These are phyloP conservation scores for Blastobasis lacticolella DNA, from an alignment of 2,888 invertebrate species.

Conservation along the genomic window DNA sequence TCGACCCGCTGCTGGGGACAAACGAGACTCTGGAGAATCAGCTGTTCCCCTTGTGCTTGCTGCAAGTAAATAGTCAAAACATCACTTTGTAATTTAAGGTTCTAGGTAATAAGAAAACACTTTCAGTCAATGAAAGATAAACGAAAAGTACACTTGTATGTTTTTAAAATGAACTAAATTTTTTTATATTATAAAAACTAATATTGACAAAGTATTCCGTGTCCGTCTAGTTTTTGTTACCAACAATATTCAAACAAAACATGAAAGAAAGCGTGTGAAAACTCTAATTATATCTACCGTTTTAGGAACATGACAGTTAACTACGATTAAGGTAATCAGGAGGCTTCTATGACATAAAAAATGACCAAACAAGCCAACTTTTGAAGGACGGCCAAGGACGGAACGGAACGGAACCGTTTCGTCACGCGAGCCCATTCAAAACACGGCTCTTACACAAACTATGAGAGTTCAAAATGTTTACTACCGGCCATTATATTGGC, in stretches of 20 bases:
- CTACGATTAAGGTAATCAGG: no score
- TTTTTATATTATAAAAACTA: background rate
- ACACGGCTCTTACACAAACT: background rate
- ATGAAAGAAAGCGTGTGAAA: no score
- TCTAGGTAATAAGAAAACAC: no score
- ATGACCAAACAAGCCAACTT: constrained; percentile 18
- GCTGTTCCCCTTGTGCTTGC: no score
- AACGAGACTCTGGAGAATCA: no score
- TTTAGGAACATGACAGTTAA: no score
- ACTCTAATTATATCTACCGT: no score
- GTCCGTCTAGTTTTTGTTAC: background rate
- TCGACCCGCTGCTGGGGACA: no score
- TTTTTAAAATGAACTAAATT: constrained; percentile 3
- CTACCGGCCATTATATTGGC: background rate
- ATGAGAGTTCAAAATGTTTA: constrained; percentile 10
- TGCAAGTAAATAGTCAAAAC: no score
- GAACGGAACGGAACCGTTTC: constrained; percentile 2
- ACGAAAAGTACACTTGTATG: background rate
- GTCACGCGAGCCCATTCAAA: background rate
- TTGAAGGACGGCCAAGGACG: constrained; percentile 36
- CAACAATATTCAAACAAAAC: background rate
- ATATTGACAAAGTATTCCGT: background rate
- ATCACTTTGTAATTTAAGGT: no score
- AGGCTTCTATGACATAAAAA: no score
- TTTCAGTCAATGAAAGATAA: no score